These are phyloP conservation scores for Piprites chloris DNA, from an alignment of 2,113 vertebrate genomes.

Conservation along the genomic window DNA sequence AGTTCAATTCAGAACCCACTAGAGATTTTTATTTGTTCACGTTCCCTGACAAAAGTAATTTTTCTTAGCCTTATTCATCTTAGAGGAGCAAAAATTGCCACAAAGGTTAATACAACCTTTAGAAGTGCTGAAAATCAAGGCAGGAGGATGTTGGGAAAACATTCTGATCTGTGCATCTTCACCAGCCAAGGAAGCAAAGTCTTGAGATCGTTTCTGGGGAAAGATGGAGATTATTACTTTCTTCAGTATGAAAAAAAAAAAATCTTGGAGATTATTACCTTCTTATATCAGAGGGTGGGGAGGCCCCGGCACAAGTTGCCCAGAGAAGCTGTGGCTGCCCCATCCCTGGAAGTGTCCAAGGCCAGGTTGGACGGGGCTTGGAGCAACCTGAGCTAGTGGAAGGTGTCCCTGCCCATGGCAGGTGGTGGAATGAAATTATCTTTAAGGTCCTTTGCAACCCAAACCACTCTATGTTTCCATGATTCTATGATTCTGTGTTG, in stretches of 20 bases:
- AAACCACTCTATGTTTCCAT: neutral
- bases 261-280: no score
- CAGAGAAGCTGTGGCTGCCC: neutral
- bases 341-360: neutral
- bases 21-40: neutral
- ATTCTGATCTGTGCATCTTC: neutral
- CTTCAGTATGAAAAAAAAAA: neutral
- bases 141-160: fast-evolving
- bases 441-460: neutral
- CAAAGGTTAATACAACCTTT: neutral
- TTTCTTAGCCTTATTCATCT: neutral
- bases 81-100: neutral
- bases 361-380: fast-evolving
- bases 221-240: neutral
- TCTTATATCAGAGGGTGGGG: neutral
- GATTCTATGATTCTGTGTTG: neutral
- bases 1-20: neutral
- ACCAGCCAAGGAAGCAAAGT: neutral
- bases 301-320: neutral
- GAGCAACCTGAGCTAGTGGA: neutral
- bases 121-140: neutral
- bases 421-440: fast-evolving
- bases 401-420: neutral
- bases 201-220: neutral
- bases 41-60: neutral